Percentiles rank a stretch among this genome's conserved stretches.
phyloP scores from a whole-genome alignment of 2,113 vertebrate genomes.

The Halichoeres trimaculatus region DNA sequence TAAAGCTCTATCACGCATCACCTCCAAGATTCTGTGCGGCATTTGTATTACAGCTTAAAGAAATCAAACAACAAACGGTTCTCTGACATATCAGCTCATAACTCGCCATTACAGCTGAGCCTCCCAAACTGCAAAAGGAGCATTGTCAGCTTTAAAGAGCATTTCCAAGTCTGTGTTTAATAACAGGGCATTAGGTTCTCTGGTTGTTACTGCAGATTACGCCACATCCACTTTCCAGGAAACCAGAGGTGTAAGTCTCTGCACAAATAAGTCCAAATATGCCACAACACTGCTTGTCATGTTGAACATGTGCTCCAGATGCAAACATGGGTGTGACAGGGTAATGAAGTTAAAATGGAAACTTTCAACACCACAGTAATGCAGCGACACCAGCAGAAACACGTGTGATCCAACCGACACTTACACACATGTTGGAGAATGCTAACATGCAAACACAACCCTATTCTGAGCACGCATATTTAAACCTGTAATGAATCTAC shows the following conservation, averaged over 20 bases:
- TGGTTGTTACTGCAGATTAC: conserved; percentile 50
- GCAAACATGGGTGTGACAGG: conserved; percentile 29
- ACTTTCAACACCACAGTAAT: conserved; percentile 40
- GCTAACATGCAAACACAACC: neutral
- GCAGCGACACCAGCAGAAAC: conserved; percentile 9
- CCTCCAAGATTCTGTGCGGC: conserved; percentile 8
- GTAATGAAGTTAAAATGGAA: conserved; percentile 57
- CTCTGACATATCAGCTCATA: conserved; percentile 29
- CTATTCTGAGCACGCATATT: neutral
- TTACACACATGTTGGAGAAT: conserved; percentile 4
- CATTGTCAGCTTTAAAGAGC: conserved; percentile 41
- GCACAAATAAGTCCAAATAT: conserved; percentile 30
- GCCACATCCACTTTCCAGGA: conserved; percentile 53
- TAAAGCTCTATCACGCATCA: conserved; percentile 3
- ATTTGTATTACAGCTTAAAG: conserved; percentile 18
- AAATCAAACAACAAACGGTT: conserved; percentile 14
- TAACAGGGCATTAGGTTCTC: conserved; percentile 59
- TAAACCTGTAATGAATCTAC: neutral
- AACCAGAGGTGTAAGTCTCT: conserved; percentile 23
- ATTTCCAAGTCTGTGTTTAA: conserved; percentile 58
- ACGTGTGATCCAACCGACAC: neutral
- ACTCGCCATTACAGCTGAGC: conserved; percentile 43
- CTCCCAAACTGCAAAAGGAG: conserved; percentile 37
- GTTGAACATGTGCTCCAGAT: conserved; percentile 59
- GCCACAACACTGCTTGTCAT: conserved; percentile 12